Evolutionary conservation across 2,888 invertebrate species (phyloP).

Genomic region (Epirrita christyi): DNA sequence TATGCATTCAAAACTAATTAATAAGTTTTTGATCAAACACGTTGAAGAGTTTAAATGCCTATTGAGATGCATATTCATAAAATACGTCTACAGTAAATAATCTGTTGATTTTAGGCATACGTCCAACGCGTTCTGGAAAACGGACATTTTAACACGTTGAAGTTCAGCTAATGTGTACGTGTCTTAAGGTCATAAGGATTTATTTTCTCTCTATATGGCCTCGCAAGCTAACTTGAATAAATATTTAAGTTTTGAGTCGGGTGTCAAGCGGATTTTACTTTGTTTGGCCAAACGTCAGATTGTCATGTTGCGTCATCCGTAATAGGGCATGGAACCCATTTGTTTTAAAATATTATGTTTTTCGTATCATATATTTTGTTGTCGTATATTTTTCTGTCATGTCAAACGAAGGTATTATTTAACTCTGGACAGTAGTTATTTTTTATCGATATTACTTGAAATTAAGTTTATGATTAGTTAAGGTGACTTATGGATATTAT

Average conservation of each 20-base stretch:
- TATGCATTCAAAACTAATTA: not conserved
- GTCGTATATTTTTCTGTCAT: slow-evolving; percentile 19
- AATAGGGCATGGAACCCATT: slow-evolving; percentile 49
- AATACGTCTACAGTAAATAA: too few relatives aligned
- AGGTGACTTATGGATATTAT: slow-evolving; percentile 1
- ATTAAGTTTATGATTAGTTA: slow-evolving; percentile 6
- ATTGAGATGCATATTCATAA: too few relatives aligned
- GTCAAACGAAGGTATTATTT: slow-evolving; percentile 27
- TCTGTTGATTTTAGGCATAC: too few relatives aligned
- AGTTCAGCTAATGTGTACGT: slow-evolving; percentile 29
- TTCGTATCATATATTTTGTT: slow-evolving; percentile 23
- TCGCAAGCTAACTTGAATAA: slow-evolving; percentile 48
- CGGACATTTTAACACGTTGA: not conserved
- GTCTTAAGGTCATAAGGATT: slow-evolving; percentile 40
- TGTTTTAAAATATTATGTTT: slow-evolving; percentile 24
- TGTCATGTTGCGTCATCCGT: slow-evolving; percentile 57
- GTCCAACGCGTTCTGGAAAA: slow-evolving; percentile 3
- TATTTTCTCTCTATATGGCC: slow-evolving; percentile 37
- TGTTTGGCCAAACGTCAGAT: slow-evolving; percentile 49
- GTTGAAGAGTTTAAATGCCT: too few relatives aligned
- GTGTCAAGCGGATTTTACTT: slow-evolving; percentile 63
- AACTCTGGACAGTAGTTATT: slow-evolving; percentile 16
- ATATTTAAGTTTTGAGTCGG: slow-evolving; percentile 58
- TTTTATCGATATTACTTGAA: slow-evolving; percentile 17
- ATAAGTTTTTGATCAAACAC: not conserved